phyloP scores from a whole-genome alignment of 2,888 invertebrate species.

The Neria commutata region DNA sequence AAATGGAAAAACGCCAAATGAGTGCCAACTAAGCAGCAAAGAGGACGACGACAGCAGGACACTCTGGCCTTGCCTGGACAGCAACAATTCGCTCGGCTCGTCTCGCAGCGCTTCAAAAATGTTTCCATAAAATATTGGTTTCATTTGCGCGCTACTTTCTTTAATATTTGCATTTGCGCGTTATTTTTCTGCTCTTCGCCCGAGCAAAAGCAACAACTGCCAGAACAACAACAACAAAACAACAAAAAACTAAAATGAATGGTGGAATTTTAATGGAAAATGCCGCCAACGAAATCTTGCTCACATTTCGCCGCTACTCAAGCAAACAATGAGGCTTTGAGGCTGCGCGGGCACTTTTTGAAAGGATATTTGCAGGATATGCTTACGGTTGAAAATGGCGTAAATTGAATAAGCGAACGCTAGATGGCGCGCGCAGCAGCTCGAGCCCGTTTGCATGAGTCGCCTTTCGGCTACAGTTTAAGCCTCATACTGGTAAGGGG shows the following conservation, averaged over 20 bases:
- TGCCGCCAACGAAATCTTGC: conserved; percentile 46
- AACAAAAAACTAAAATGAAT: conserved; percentile 28
- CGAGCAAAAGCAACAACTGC: conserved; percentile 18
- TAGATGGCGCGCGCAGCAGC: background rate
- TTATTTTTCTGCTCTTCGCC: conserved; percentile 50
- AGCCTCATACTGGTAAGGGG: too few species aligned
- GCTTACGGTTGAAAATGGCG: conserved; percentile 28
- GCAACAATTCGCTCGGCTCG: conserved; percentile 8
- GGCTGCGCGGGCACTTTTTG: background rate
- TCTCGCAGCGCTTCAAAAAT: background rate
- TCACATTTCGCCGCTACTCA: conserved; percentile 30
- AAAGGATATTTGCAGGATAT: conserved; percentile 22
- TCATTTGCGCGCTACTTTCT: conserved; percentile 53
- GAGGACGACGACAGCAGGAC: conserved; percentile 6
- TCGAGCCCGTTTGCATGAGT: conserved; percentile 9
- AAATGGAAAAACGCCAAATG: background rate
- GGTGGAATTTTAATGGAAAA: conserved; percentile 59
- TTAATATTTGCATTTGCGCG: conserved; percentile 53
- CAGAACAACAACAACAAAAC: background rate
- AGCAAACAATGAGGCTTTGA: conserved; percentile 4
- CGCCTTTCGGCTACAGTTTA: conserved; percentile 49
- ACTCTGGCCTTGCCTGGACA: conserved; percentile 1
- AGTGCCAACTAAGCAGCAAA: too few species aligned
- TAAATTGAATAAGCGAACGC: conserved; percentile 29
- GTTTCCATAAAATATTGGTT: conserved; percentile 52